Evolutionary conservation across 2,888 invertebrate species (phyloP).

Genomic region (Apamea anceps): DNA sequence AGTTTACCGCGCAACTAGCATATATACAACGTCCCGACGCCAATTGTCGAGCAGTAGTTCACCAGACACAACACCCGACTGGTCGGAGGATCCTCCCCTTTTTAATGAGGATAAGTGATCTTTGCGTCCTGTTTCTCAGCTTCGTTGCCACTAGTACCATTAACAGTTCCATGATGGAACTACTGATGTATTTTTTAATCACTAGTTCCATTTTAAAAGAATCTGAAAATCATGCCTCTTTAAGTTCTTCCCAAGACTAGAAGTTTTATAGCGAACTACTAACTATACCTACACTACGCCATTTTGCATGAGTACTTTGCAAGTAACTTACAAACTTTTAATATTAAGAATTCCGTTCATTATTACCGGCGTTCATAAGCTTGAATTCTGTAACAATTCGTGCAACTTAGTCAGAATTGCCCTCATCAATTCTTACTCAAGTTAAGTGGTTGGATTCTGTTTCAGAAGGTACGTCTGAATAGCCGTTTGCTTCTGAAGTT

Average conservation of each 20-base stretch:
- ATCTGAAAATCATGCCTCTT: no score
- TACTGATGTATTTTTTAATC: no score
- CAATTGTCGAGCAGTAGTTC: no score
- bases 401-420: constrained; percentile 23
- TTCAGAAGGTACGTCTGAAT: not conserved
- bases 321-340: constrained; percentile 4
- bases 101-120: no score
- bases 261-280: not conserved
- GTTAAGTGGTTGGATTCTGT: not conserved
- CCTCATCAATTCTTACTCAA: constrained; percentile 1
- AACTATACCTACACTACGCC: not conserved
- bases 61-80: no score
- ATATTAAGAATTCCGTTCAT: constrained; percentile 14
- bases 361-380: constrained; percentile 26
- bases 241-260: not conserved
- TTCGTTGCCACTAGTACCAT: no score
- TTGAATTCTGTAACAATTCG: constrained; percentile 12
- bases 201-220: no score
- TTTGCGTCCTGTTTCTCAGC: no score
- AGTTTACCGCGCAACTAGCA: no score
- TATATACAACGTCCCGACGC: no score
- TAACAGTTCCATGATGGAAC: no score
- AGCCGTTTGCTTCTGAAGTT: not conserved
- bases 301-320: not conserved
- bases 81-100: no score